phyloP scores from a whole-genome alignment of 1,140 invertebrate species.

The Bicyclus anynana region DNA sequence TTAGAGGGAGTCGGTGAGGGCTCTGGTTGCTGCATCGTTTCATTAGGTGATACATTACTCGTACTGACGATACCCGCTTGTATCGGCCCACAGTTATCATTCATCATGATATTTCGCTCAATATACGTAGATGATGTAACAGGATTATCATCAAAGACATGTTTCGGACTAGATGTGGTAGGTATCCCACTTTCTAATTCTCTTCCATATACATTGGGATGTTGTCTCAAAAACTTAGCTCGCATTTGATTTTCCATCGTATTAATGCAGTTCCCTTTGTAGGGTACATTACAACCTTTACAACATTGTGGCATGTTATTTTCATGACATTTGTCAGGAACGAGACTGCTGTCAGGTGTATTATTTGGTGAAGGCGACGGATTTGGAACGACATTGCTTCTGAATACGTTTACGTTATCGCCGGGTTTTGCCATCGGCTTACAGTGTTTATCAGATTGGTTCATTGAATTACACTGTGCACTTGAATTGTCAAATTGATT shows the following conservation, averaged over 20 bases:
- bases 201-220: constrained; percentile 42
- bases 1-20: constrained; percentile 75
- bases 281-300: constrained; percentile 61
- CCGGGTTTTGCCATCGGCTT: constrained; percentile 38
- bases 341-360: constrained; percentile 77
- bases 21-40: constrained; percentile 71
- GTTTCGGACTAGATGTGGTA: constrained; percentile 75
- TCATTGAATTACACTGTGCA: constrained; percentile 32
- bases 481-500: constrained; percentile 51
- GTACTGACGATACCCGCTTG: constrained; percentile 87
- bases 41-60: constrained; percentile 83
- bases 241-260: constrained; percentile 50
- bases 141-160: constrained; percentile 81
- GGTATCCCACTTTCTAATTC: constrained; percentile 46
- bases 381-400: constrained; percentile 56
- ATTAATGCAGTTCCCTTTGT: constrained; percentile 53
- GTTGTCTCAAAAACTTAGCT: constrained; percentile 52
- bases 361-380: constrained; percentile 65
- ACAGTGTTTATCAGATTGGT: constrained; percentile 39
- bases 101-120: constrained; percentile 76
- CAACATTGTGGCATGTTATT: constrained; percentile 46
- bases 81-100: constrained; percentile 81
- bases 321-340: constrained; percentile 63
- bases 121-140: constrained; percentile 84
- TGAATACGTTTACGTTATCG: constrained; percentile 49